phyloP scores from a whole-genome alignment of 2,797 vertebrate species.

The Macrochelys suwanniensis region DNA sequence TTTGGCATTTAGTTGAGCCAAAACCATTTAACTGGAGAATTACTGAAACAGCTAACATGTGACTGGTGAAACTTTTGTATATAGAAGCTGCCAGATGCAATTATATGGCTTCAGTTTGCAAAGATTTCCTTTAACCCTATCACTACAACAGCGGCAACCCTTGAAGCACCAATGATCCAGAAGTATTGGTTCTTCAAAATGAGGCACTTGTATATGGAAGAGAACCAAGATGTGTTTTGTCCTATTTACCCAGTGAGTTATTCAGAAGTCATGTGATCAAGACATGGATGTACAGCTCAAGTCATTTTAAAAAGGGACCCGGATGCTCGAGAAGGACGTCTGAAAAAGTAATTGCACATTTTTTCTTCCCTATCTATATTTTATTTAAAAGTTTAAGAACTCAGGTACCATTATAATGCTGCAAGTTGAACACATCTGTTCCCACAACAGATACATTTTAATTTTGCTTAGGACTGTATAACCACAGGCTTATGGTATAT shows the following conservation, averaged over 20 bases:
- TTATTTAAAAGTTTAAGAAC: background rate
- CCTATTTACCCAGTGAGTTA: background rate
- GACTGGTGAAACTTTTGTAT: background rate
- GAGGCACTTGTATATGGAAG: background rate
- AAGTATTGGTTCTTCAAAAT: background rate
- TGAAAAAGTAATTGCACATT: background rate
- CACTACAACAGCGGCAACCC: background rate
- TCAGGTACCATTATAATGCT: background rate
- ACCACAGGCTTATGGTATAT: background rate
- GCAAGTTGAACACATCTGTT: fast-evolving
- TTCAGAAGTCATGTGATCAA: background rate
- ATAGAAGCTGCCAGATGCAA: background rate
- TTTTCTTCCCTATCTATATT: background rate
- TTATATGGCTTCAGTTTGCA: background rate
- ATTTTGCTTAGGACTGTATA: conserved; percentile 6
- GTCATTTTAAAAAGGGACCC: background rate
- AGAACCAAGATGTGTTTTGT: background rate
- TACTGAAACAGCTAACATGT: background rate
- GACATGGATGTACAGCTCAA: background rate
- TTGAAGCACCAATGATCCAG: background rate
- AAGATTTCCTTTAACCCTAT: background rate
- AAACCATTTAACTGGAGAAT: background rate
- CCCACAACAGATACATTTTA: background rate
- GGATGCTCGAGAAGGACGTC: background rate
- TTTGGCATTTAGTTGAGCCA: background rate